phyloP scores from a whole-genome alignment of 2,888 invertebrate species.

The Drosophila peninsularis region DNA sequence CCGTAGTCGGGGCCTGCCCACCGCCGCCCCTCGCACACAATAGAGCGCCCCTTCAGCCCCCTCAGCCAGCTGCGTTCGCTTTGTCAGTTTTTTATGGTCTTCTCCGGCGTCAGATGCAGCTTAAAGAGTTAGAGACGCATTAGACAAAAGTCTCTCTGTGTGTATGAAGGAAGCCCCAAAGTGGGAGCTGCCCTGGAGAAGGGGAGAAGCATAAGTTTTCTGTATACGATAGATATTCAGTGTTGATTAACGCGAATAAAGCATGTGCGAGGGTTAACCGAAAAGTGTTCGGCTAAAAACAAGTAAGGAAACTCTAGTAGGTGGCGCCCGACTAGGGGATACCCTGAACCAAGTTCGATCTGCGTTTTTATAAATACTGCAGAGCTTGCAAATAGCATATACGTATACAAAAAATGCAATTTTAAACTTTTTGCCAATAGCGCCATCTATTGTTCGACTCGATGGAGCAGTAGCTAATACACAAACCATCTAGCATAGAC shows the following conservation, averaged over 20 bases:
- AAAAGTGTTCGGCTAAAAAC: no score
- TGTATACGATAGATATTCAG: not conserved
- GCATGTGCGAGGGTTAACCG: not conserved
- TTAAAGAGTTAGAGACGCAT: constrained; percentile 20
- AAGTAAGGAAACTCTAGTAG: no score
- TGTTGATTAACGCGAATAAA: not conserved
- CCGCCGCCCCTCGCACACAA: constrained; percentile 3
- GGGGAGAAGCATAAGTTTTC: not conserved
- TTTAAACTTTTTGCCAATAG: no score
- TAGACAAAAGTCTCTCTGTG: constrained; percentile 1
- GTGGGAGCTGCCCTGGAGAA: not conserved
- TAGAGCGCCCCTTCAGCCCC: not conserved
- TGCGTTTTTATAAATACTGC: no score
- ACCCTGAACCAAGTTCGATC: no score
- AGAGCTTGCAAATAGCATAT: no score
- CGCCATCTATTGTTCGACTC: no score
- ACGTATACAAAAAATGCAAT: no score
- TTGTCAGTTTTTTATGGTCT: constrained; percentile 28
- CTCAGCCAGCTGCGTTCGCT: constrained; percentile 3
- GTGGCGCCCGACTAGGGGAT: no score
- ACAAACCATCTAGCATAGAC: no score
- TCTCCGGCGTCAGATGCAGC: constrained; percentile 18
- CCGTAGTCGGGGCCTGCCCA: not conserved
- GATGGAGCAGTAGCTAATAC: no score
- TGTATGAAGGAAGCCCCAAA: not conserved